Evolutionary conservation across 2,888 invertebrate genomes (phyloP).

Genomic region (Agrochola lychnidis): DNA sequence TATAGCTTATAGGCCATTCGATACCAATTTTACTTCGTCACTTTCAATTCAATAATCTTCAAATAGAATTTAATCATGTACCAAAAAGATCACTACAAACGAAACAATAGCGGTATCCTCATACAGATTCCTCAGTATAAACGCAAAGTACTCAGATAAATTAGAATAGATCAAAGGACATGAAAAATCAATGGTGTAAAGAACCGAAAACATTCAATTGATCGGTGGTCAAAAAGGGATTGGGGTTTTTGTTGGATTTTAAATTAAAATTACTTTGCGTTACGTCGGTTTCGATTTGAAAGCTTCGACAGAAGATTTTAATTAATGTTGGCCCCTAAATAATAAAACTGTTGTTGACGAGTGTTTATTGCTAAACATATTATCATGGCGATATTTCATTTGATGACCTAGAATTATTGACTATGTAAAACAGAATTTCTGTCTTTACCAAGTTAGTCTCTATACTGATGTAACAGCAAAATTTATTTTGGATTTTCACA

Average conservation of each 20-base stretch:
- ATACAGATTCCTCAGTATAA: constrained; percentile 18
- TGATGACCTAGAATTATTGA: not conserved
- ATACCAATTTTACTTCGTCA: not conserved
- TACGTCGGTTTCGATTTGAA: constrained; percentile 64
- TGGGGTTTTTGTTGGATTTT: constrained; percentile 84
- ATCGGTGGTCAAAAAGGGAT: constrained; percentile 81
- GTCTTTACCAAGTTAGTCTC: not conserved
- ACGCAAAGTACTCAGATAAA: constrained; percentile 70
- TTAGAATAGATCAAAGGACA: constrained; percentile 83
- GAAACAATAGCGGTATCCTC: constrained; percentile 22
- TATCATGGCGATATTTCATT: not conserved
- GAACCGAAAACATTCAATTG: constrained; percentile 83
- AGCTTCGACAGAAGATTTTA: constrained; percentile 65
- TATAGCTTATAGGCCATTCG: no score
- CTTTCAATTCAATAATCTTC: not conserved
- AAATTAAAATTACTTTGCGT: constrained; percentile 83
- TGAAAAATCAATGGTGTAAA: constrained; percentile 82
- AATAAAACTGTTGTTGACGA: constrained; percentile 39
- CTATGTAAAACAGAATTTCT: no score
- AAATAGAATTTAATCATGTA: constrained; percentile 10
- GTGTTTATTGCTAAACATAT: constrained; percentile 18
- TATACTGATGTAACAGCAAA: not conserved
- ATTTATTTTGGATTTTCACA: constrained; percentile 11
- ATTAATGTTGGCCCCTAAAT: constrained; percentile 58
- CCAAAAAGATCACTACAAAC: constrained; percentile 9